Conservation (phyloP, 2,797 vertebrate species). For the Scleropages formosus region DNA sequence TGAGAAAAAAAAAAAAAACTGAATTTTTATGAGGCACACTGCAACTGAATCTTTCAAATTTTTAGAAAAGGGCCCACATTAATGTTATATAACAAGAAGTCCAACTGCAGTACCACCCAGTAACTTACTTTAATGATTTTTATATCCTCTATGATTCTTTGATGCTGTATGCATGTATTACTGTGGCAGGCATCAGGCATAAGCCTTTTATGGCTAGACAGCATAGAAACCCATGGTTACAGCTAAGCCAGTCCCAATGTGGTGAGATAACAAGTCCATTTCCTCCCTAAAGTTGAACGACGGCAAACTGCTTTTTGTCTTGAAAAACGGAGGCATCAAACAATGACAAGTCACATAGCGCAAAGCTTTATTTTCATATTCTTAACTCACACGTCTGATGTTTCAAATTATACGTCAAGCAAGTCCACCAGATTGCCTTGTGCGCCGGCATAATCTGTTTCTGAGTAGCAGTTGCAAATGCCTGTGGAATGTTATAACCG, state of each 20-base stretch:
- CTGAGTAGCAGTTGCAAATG: not conserved
- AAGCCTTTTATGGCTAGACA: not conserved
- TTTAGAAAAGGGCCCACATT: not conserved
- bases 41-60: not conserved
- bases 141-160: not conserved
- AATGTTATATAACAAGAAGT: not conserved
- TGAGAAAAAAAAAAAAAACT: not conserved
- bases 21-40: not conserved
- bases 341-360: not conserved
- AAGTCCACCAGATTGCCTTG: not conserved
- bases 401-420: not conserved
- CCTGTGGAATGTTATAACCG: not conserved
- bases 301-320: not conserved
- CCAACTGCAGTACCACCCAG: not conserved
- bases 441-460: not conserved
- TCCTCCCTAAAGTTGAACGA: not conserved
- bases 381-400: not conserved
- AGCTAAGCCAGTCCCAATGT: not conserved
- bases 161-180: not conserved
- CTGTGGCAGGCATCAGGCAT: not conserved
- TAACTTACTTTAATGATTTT: not conserved
- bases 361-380: not conserved
- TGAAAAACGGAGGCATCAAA: not conserved
- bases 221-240: not conserved
- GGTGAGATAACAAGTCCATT: constrained; percentile 6